Base-by-base conservation (phyloP, 2,113 vertebrate genomes). In the Lutjanus erythropterus region DNA sequence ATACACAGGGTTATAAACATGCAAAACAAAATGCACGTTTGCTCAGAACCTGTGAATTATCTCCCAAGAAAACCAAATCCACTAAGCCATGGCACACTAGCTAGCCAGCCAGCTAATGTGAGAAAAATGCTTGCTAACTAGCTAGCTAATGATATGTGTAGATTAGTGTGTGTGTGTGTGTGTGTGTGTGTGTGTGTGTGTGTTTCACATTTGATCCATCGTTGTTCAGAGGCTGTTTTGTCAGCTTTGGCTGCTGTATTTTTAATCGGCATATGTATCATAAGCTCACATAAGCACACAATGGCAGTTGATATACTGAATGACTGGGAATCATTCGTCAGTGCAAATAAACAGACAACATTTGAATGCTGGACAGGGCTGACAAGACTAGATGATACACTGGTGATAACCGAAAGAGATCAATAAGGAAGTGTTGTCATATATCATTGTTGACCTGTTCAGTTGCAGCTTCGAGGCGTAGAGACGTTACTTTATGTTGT, bases 121-220 rank as follows among this genome's bases (percentile, higher is more conserved):
- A n/a, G n/a, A n/a, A n/a, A n/a, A n/a, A n/a, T n/a, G n/a, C n/a
- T n/a, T n/a, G n/a, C n/a, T n/a, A n/a, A n/a, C n/a, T n/a, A n/a
- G n/a, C n/a, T n/a, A n/a, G n/a, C n/a, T n/a, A n/a, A n/a, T n/a
- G n/a, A n/a, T n/a, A 35, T 25, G 49, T 60, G 55, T 29, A 16
- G 2, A 11, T 41, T 50, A 2, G 47, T 46, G 47, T 25, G 31
- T 65, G 58, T 65, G 52, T 50, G 15, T 42, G 29, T 71, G 65
- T 31, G 27, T 67, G 11, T 16, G 33, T 47, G 46, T 64, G 47
- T 29, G 50, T 55, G 59, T 31, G 60, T 23, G 42, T 56, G 72
- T 31, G 3, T 41, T 71, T 77, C 64, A 62, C 31, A 47, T 76
- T 59, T 44, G 53, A 67, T 68, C 35, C 83, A 71, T 76, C 47